These are phyloP conservation scores for Lacerta viridis DNA, from an alignment of 2,797 vertebrate genomes.

Conservation along the genomic window DNA sequence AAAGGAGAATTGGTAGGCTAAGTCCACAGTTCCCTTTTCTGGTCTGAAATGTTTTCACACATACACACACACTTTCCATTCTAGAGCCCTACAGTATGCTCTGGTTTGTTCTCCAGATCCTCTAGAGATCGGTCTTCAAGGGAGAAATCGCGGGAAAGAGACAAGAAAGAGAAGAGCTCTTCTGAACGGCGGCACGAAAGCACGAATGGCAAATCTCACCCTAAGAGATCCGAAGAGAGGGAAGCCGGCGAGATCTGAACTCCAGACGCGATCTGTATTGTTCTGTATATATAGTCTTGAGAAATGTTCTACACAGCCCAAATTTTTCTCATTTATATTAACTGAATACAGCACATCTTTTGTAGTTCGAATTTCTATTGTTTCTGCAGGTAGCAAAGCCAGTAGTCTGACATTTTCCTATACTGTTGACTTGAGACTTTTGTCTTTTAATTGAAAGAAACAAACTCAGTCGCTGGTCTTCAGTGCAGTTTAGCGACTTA, in stretches of 20 bases:
- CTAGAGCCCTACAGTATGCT: slow-evolving; percentile 20
- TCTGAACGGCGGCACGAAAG: slow-evolving; percentile 86
- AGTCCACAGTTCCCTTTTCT: not conserved
- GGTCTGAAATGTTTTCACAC: not conserved
- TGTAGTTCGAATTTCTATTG: slow-evolving; percentile 85
- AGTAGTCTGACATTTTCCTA: slow-evolving; percentile 76
- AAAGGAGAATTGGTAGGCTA: not conserved
- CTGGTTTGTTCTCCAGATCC: slow-evolving; percentile 80
- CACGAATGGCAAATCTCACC: slow-evolving; percentile 89
- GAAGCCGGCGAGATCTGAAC: slow-evolving; percentile 93
- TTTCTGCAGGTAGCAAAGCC: slow-evolving; percentile 82
- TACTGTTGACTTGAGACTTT: slow-evolving; percentile 73
- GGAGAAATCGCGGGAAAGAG: slow-evolving; percentile 89
- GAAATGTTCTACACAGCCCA: slow-evolving; percentile 73
- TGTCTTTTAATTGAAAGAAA: slow-evolving; percentile 74
- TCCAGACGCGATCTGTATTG: slow-evolving; percentile 66
- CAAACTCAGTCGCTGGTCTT: slow-evolving; percentile 60
- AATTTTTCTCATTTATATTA: slow-evolving; percentile 82
- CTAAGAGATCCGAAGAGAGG: slow-evolving; percentile 90
- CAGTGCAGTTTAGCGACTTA: slow-evolving; percentile 46
- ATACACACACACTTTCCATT: not conserved
- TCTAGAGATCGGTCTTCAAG: slow-evolving; percentile 86
- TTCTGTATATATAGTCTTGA: slow-evolving; percentile 82
- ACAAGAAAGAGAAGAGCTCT: slow-evolving; percentile 84
- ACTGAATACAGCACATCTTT: slow-evolving; percentile 82